phyloP scores from a whole-genome alignment of 2,113 vertebrate genomes.

The Alligator mississippiensis region DNA sequence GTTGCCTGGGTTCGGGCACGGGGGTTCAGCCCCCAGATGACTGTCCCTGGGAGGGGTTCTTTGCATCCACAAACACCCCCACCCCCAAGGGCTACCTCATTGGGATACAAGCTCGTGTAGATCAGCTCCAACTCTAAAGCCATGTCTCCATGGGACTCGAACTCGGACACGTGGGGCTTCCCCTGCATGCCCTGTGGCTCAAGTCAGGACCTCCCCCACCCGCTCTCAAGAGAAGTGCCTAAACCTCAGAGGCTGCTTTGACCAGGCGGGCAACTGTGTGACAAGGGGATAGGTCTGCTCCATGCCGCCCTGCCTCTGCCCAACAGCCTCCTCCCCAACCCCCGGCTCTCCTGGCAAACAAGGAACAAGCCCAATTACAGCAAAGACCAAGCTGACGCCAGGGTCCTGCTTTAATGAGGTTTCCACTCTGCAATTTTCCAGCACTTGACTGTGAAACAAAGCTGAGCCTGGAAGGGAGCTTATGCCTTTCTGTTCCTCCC shows the following conservation, averaged over 20 bases:
- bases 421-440: not conserved
- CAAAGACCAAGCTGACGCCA: not conserved
- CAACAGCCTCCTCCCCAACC: not conserved
- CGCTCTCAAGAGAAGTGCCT: not conserved
- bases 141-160: too few relatives aligned
- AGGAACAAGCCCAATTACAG: not conserved
- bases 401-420: not conserved
- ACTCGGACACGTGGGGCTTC: not conserved
- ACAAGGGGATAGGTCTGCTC: not conserved
- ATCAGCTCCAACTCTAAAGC: too few relatives aligned
- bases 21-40: too few relatives aligned
- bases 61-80: not conserved
- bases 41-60: too few relatives aligned
- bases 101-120: too few relatives aligned
- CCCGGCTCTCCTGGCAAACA: not conserved
- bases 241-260: not conserved
- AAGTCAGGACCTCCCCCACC: not conserved
- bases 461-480: not conserved
- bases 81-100: too few relatives aligned
- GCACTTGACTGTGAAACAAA: not conserved
- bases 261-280: not conserved
- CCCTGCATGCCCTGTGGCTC: not conserved
- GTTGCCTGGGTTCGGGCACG: not conserved
- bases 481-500: rapidly evolving
- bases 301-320: not conserved